Evolutionary conservation across 2,113 vertebrate species (phyloP).

Genomic region (Colius striatus): DNA sequence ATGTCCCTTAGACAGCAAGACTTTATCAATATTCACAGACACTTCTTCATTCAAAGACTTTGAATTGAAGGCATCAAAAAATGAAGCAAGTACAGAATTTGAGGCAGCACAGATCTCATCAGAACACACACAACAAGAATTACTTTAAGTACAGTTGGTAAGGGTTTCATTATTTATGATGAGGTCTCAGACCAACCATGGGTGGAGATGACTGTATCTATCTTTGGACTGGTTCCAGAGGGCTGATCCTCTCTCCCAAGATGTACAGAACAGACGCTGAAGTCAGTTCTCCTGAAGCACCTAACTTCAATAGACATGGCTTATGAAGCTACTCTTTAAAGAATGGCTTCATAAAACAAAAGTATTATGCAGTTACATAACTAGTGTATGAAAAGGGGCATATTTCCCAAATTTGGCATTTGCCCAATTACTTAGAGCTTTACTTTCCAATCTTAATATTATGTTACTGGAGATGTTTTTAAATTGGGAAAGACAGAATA

Average conservation of each 20-base stretch:
- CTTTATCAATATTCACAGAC: not conserved
- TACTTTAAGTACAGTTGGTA: not conserved
- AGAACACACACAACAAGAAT: not conserved
- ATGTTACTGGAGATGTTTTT: not conserved
- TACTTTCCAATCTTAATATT: not conserved
- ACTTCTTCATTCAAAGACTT: no score
- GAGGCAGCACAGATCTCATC: not conserved
- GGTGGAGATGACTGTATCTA: not conserved
- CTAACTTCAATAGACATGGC: fast-evolving
- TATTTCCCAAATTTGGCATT: not conserved
- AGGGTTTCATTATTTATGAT: not conserved
- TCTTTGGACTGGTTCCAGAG: not conserved
- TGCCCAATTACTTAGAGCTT: not conserved
- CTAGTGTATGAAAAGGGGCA: not conserved
- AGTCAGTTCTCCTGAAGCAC: not conserved
- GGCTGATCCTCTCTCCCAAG: no score
- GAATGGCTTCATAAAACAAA: not conserved
- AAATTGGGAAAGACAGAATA: not conserved
- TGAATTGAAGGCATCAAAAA: not conserved
- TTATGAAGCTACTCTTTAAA: not conserved
- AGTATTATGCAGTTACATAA: fast-evolving
- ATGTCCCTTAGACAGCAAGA: not conserved
- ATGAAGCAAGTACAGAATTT: not conserved
- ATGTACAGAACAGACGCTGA: not conserved
- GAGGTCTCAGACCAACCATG: not conserved